Evolutionary conservation across 2,113 vertebrate genomes (phyloP).

Genomic region (Alosa alosa): DNA sequence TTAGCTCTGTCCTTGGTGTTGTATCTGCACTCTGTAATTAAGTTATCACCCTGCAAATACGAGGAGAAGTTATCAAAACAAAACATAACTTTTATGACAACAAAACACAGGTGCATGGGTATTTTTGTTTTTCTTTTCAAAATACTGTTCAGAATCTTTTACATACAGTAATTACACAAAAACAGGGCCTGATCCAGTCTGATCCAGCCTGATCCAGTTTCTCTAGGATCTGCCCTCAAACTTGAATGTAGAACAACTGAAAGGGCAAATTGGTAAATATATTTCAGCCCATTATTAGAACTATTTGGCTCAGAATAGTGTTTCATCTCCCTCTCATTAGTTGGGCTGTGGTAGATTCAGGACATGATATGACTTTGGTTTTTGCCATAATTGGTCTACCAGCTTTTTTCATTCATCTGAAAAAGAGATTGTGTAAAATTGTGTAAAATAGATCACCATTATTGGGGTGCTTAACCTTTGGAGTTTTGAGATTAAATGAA

Average conservation of each 20-base stretch:
- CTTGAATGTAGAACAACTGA: neutral
- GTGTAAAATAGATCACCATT: no score
- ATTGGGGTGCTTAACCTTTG: no score
- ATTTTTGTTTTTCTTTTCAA: no score
- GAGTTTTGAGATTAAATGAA: no score
- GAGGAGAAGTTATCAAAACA: neutral
- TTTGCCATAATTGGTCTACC: neutral
- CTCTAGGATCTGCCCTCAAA: neutral
- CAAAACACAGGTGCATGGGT: neutral
- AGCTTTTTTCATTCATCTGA: neutral
- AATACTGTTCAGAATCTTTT: no score
- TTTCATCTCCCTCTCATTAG: neutral
- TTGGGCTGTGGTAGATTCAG: neutral
- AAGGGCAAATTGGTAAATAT: neutral
- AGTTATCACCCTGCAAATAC: slow-evolving; percentile 76
- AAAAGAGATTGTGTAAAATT: no score
- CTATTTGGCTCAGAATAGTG: neutral
- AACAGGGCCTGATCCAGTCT: no score
- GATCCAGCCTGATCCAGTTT: neutral
- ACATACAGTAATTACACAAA: no score
- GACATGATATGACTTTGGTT: neutral
- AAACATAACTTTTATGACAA: neutral
- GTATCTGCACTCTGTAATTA: slow-evolving; percentile 85
- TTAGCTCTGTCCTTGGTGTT: slow-evolving; percentile 76
- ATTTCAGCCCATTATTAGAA: neutral